Percentiles rank a stretch among this genome's conserved stretches.
Evolutionary conservation across 2,888 invertebrate species (phyloP).

Genomic region (Calephelis perditalis): DNA sequence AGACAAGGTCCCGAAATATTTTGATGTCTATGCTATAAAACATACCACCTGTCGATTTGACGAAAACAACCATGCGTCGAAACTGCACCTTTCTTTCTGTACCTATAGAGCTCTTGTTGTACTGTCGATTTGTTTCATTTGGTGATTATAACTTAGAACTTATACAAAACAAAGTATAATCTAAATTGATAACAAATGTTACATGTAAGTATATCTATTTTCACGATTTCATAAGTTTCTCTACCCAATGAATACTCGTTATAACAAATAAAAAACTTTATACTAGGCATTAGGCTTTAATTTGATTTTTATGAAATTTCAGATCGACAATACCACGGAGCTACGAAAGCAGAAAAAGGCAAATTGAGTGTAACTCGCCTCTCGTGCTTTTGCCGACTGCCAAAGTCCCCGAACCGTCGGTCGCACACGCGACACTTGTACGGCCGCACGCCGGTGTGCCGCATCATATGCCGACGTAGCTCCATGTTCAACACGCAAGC

Average conservation of each 20-base stretch:
- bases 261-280: no score
- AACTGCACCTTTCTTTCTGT: slow-evolving; percentile 4
- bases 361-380: slow-evolving; percentile 44
- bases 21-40: no score
- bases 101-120: slow-evolving; percentile 11
- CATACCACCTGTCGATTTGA: no score
- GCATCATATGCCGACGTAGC: slow-evolving; percentile 64
- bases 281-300: no score
- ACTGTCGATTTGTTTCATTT: neutral
- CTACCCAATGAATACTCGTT: no score
- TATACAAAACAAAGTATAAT: no score
- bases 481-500: slow-evolving; percentile 51
- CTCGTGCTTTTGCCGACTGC: slow-evolving; percentile 68
- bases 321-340: slow-evolving; percentile 3
- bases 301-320: neutral
- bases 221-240: no score
- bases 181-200: no score
- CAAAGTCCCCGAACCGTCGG: slow-evolving; percentile 66
- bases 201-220: no score
- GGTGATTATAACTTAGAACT: no score
- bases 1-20: no score
- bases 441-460: slow-evolving; percentile 65
- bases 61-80: neutral
- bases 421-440: slow-evolving; percentile 71
- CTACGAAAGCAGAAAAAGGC: neutral